Percentiles rank a stretch among this genome's conserved stretches.
phyloP scores from a whole-genome alignment of 1,140 invertebrate species.

The Eciton burchellii region DNA sequence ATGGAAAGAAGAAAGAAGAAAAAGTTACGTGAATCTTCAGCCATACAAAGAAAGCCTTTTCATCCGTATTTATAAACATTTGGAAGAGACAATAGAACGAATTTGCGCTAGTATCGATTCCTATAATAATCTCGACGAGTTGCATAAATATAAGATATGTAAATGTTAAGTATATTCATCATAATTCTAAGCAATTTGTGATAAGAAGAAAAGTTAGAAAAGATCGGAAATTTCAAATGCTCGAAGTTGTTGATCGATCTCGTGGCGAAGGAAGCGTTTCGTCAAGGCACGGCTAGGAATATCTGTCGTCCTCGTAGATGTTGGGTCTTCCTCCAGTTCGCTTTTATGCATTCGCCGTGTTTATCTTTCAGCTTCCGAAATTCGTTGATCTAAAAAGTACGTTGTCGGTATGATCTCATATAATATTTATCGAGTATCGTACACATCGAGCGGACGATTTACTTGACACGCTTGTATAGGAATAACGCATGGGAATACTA shows the following conservation, averaged over 20 bases:
- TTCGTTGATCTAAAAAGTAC: slow-evolving; percentile 62
- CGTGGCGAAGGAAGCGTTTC: neutral
- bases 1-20: neutral
- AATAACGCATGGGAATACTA: slow-evolving; percentile 91
- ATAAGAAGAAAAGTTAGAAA: neutral
- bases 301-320: slow-evolving; percentile 66
- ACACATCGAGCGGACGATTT: slow-evolving; percentile 4
- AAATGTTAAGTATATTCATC: neutral
- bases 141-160: neutral
- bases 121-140: slow-evolving; percentile 58
- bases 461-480: slow-evolving; percentile 90
- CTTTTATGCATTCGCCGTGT: slow-evolving; percentile 62
- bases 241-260: neutral
- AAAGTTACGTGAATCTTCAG: neutral
- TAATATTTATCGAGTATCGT: too few species aligned
- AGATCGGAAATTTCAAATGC: neutral
- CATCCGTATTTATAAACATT: slow-evolving; percentile 62
- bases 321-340: slow-evolving; percentile 69
- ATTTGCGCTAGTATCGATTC: slow-evolving; percentile 68
- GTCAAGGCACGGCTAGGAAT: slow-evolving; percentile 64
- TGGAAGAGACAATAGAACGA: slow-evolving; percentile 48
- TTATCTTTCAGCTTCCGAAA: slow-evolving; percentile 75
- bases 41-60: slow-evolving; percentile 69
- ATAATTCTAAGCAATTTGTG: neutral
- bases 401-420: neutral